Percentiles rank a stretch among this genome's conserved stretches.
These are phyloP conservation scores for Cartodere bifasciata DNA, from an alignment of 2,888 invertebrate genomes.

Conservation along the genomic window DNA sequence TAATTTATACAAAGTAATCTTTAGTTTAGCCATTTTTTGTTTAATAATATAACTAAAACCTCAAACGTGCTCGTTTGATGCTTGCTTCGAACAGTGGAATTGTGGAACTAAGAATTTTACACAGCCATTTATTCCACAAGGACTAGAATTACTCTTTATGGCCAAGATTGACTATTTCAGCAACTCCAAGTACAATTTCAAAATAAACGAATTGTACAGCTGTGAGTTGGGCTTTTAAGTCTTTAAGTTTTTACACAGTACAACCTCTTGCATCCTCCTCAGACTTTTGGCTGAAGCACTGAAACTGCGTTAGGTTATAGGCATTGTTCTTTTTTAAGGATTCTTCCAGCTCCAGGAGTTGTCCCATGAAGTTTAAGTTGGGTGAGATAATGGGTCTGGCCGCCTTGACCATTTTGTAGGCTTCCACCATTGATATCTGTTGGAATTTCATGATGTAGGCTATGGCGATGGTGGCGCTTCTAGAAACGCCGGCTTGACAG, in stretches of 20 bases:
- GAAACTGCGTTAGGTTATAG: constrained; percentile 36
- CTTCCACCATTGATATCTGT: constrained; percentile 70
- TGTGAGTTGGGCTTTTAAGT: background rate
- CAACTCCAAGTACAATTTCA: constrained; percentile 1
- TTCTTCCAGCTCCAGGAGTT: constrained; percentile 73
- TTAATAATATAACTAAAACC: no score
- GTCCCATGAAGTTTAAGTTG: constrained; percentile 88
- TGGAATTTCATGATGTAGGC: constrained; percentile 89
- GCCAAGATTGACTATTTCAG: constrained; percentile 23
- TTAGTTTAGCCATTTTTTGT: no score
- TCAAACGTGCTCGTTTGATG: no score
- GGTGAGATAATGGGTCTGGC: constrained; percentile 86
- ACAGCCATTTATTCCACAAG: constrained; percentile 33
- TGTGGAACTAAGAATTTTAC: constrained; percentile 19
- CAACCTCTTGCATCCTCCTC: constrained; percentile 43
- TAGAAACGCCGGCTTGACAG: constrained; percentile 90
- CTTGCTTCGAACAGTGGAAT: no score
- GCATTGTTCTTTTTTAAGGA: constrained; percentile 38
- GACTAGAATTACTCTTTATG: constrained; percentile 30
- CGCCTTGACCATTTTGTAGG: constrained; percentile 74
- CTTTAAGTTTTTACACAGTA: constrained; percentile 35
- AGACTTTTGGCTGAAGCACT: constrained; percentile 40
- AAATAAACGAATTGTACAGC: background rate
- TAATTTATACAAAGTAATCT: no score
- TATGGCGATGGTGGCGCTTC: constrained; percentile 89